phyloP scores from a whole-genome alignment of 2,888 invertebrate species.

The Aleiodes alternator region DNA sequence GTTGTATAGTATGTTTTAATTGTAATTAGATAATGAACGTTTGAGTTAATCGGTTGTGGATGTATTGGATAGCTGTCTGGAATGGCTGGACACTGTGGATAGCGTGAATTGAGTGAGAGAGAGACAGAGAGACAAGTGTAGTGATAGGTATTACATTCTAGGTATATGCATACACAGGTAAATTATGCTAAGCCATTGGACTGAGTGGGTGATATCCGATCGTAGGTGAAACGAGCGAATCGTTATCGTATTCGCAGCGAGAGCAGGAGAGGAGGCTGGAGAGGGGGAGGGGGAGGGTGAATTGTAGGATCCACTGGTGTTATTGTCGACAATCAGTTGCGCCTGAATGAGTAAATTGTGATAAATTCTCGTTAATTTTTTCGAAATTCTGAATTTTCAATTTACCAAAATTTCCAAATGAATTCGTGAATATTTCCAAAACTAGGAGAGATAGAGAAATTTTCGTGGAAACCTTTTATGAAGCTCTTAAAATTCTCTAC shows the following conservation, averaged over 20 bases:
- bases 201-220: conserved; percentile 44
- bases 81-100: background rate
- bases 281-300: background rate
- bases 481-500: too few relatives aligned
- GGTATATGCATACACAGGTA: conserved; percentile 51
- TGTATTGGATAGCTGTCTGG: conserved; percentile 19
- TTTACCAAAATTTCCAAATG: background rate
- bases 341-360: background rate
- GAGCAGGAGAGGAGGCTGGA: too few relatives aligned
- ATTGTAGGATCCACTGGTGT: conserved; percentile 12
- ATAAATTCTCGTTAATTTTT: background rate
- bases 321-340: conserved; percentile 17
- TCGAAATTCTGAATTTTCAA: background rate
- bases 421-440: background rate
- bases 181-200: conserved; percentile 57
- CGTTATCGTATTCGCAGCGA: conserved; percentile 16
- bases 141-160: conserved; percentile 53
- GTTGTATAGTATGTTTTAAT: background rate
- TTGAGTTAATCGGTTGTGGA: conserved; percentile 20
- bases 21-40: conserved; percentile 15
- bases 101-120: conserved; percentile 14
- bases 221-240: conserved; percentile 28
- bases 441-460: too few relatives aligned
- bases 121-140: conserved; percentile 31
- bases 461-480: too few relatives aligned